Evolutionary conservation across 2,797 vertebrate genomes (phyloP), one percentile per base, ranked within the genome.

Genomic region (Staurois parvus): DNA sequence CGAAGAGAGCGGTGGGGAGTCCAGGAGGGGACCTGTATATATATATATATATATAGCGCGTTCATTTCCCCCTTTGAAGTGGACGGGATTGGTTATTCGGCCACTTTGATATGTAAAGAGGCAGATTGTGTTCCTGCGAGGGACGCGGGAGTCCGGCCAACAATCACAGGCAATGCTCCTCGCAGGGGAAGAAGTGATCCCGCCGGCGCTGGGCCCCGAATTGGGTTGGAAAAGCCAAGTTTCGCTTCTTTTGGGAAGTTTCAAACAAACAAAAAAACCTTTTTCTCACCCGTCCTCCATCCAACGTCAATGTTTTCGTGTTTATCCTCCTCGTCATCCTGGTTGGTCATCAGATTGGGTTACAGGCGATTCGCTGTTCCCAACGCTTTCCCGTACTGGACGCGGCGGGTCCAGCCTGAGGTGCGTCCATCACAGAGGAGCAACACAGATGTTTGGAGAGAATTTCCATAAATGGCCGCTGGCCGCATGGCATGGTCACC

Each of bases 91-190:
- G 93, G 91, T 89, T 88, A 85, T 92, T 93, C 90, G 89, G 90
- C 88, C 69, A 88, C 94, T 95, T 96, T 96, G 94, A 95, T 94
- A 95, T 96, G 94, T 90, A 95, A 95, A 96, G 94, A 10, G 82
- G 83, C 87, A 91, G 93, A 93, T 95, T 92, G 92, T 92, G 94
- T 94, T 95, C 91, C 94, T 94, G 91, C 91, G 87, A 92, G 91
- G 93, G 91, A 94, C 89, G 66, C 89, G 94, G 93, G 94, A 89
- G 30, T 0, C n/a, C 0, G 9, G 90, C 94, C 94, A 95, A 95
- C 88, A 83, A 83, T 94, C 90, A 94, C 92, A 94, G 89, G 84
- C 87, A 90, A 91, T 90, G 91, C 92, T 91, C 92, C 90, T 92
- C 91, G 91, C 91, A 88, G 90, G 90, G 90, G 90, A 87, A 92